phyloP scores from a whole-genome alignment of 2,113 vertebrate species.

The Burhinus oedicnemus region DNA sequence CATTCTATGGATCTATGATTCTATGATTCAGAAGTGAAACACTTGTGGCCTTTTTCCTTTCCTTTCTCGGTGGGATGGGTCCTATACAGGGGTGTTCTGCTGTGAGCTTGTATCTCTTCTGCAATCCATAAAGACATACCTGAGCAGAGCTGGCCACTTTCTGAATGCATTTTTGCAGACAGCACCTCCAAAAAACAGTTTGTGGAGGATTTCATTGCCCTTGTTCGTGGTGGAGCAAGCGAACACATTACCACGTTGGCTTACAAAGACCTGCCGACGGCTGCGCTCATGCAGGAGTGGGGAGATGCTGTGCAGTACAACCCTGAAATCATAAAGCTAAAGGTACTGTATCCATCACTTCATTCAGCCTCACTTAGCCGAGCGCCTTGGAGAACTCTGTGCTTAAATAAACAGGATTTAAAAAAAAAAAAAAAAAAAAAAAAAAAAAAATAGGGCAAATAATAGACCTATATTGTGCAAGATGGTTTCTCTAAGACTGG shows the following conservation, averaged over 20 bases:
- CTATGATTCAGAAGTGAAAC: not conserved
- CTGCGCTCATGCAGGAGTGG: slow-evolving; percentile 87
- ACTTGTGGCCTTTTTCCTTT: not conserved
- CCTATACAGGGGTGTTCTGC: fast-evolving
- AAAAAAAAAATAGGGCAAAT: not conserved
- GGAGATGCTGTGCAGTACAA: slow-evolving; percentile 88
- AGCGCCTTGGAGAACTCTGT: not conserved
- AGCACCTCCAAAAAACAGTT: slow-evolving; percentile 32
- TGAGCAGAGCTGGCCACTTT: not conserved
- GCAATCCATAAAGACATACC: not conserved
- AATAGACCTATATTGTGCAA: not conserved
- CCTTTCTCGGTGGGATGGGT: not conserved
- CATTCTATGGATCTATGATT: not conserved
- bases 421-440: not conserved
- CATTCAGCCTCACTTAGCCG: not conserved
- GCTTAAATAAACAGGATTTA: not conserved
- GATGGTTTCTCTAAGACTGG: fast-evolving
- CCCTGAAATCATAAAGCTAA: slow-evolving; percentile 84
- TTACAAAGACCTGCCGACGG: slow-evolving; percentile 79
- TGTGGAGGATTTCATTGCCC: slow-evolving; percentile 83
- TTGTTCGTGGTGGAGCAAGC: slow-evolving; percentile 85
- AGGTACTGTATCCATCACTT: slow-evolving; percentile 62
- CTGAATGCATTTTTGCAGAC: not conserved
- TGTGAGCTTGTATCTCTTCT: not conserved
- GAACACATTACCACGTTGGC: slow-evolving; percentile 79